Conservation (phyloP, 2,888 invertebrate genomes). For the Pandemis heparana region DNA sequence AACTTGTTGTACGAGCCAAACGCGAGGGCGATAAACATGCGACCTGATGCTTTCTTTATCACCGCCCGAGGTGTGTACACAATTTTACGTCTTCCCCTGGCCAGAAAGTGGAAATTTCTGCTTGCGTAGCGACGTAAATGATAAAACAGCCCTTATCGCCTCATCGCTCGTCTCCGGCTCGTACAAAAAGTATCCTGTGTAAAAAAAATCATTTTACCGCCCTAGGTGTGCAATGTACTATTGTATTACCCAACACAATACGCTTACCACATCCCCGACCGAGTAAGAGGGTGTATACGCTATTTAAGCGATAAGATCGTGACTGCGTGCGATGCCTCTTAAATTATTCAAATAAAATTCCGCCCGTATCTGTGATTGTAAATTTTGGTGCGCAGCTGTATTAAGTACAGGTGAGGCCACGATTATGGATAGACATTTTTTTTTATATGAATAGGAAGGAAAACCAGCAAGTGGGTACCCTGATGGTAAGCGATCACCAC, state of each 20-base stretch:
- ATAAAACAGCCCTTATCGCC: too few relatives aligned
- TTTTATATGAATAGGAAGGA: too few relatives aligned
- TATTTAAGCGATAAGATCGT: conserved; percentile 77
- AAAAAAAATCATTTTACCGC: neutral
- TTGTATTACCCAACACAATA: neutral
- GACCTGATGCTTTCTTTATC: too few relatives aligned
- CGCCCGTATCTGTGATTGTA: conserved; percentile 76
- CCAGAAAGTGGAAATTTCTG: too few relatives aligned
- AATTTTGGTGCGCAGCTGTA: conserved; percentile 70
- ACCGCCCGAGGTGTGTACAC: too few relatives aligned
- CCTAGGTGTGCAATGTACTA: neutral
- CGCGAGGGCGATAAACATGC: too few relatives aligned
- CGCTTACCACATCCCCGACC: conserved; percentile 49
- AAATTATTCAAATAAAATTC: conserved; percentile 83
- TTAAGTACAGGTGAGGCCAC: conserved; percentile 54
- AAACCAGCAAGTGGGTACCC: too few relatives aligned
- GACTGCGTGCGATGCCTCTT: conserved; percentile 64
- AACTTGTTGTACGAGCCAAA: too few relatives aligned
- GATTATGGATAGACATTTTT: conserved; percentile 14
- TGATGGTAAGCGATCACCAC: too few relatives aligned
- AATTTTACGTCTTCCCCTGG: too few relatives aligned
- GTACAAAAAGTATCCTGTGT: too few relatives aligned
- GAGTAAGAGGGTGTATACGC: conserved; percentile 63
- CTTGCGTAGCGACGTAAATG: too few relatives aligned
- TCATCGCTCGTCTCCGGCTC: neutral